These are phyloP conservation scores for Ceryle rudis DNA, from an alignment of 2,797 vertebrate species.

Conservation along the genomic window DNA sequence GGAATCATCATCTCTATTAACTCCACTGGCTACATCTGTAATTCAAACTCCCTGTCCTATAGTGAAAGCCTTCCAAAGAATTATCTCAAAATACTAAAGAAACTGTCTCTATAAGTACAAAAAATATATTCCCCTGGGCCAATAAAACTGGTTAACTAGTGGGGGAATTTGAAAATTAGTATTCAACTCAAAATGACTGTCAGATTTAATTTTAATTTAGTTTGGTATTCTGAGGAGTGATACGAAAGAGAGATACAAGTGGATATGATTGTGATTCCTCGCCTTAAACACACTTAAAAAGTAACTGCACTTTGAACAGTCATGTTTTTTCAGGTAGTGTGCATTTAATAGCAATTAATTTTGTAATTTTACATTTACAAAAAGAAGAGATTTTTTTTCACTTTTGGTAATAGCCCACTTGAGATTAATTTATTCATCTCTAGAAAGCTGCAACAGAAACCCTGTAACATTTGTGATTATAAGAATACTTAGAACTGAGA, in stretches of 20 bases:
- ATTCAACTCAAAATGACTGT: not conserved
- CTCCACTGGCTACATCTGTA: not conserved
- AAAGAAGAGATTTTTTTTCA: not conserved
- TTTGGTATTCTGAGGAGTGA: not conserved
- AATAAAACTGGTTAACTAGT: not conserved
- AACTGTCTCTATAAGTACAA: not conserved
- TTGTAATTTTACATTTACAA: not conserved
- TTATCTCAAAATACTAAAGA: not conserved
- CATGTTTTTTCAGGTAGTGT: not conserved
- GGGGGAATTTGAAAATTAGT: not conserved
- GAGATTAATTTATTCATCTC: conserved; percentile 36
- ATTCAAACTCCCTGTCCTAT: not conserved
- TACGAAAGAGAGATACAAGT: not conserved
- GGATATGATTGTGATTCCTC: not conserved
- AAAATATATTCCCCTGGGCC: not conserved
- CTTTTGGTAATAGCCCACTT: conserved; percentile 24
- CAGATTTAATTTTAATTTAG: not conserved
- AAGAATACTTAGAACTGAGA: not conserved
- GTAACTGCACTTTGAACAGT: not conserved
- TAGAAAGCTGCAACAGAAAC: not conserved
- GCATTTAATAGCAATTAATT: not conserved
- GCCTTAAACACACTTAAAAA: not conserved
- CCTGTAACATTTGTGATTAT: conserved; percentile 1
- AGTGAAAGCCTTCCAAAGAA: not conserved
- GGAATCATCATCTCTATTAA: not conserved